Percentiles rank a stretch among this genome's conserved stretches.
phyloP scores from a whole-genome alignment of 1,140 invertebrate genomes.

The Magallana ariakensis region DNA sequence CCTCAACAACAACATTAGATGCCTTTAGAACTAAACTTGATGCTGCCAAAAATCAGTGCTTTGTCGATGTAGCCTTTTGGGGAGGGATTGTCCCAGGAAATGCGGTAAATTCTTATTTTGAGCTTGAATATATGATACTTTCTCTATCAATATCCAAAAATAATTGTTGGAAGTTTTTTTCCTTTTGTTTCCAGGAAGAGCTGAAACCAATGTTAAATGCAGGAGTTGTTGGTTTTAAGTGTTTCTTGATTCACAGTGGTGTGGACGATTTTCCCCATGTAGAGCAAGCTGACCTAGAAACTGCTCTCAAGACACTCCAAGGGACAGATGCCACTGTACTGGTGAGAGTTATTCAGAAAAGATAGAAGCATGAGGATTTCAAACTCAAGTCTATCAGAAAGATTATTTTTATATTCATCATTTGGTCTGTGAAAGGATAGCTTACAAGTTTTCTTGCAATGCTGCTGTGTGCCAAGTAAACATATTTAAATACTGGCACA shows the following conservation, averaged over 20 bases:
- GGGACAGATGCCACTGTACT: slow-evolving; percentile 83
- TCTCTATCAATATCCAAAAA: too few species aligned
- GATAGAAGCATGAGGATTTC: too few species aligned
- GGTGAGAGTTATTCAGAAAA: slow-evolving; percentile 77
- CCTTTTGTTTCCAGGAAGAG: slow-evolving; percentile 79
- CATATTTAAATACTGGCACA: too few species aligned
- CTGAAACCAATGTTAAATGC: slow-evolving; percentile 83
- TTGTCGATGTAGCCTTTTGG: slow-evolving; percentile 88
- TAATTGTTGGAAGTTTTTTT: neutral
- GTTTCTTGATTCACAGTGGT: slow-evolving; percentile 86
- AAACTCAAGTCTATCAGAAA: too few species aligned
- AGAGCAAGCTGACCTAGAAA: slow-evolving; percentile 81
- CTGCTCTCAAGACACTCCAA: slow-evolving; percentile 82
- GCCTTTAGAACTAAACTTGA: slow-evolving; percentile 83
- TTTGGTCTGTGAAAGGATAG: too few species aligned
- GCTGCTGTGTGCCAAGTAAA: too few species aligned
- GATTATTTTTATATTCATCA: too few species aligned
- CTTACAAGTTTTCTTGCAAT: too few species aligned
- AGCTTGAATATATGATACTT: neutral
- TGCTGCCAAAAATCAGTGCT: slow-evolving; percentile 83
- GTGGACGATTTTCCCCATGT: slow-evolving; percentile 85
- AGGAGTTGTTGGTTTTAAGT: slow-evolving; percentile 88
- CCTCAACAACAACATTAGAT: slow-evolving; percentile 84
- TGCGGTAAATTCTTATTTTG: slow-evolving; percentile 56
- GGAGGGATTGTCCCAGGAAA: slow-evolving; percentile 86